A percentile compares a stretch with the other conserved stretches of the same genome.
These are phyloP conservation scores for Rousettus madagascariensis DNA, from an alignment of 2,797 vertebrate genomes.

Conservation along the genomic window DNA sequence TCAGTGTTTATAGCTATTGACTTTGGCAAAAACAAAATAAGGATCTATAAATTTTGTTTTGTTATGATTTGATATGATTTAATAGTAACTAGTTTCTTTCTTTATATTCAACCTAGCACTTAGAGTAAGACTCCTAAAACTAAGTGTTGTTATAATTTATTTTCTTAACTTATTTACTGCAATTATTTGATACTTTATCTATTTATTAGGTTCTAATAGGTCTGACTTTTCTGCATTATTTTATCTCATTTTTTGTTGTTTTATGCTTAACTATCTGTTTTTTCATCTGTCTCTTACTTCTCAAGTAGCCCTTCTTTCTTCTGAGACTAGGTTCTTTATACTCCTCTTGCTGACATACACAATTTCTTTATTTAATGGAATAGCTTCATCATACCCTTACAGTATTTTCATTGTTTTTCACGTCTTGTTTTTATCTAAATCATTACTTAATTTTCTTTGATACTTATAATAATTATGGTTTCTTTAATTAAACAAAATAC, in stretches of 20 bases:
- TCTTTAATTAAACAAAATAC: neutral
- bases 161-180: slow-evolving; percentile 16
- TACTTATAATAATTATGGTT: slow-evolving; percentile 32
- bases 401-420: neutral
- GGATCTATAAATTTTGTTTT: neutral
- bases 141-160: neutral
- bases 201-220: neutral
- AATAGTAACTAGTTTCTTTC: slow-evolving; percentile 14
- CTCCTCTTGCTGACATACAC: neutral
- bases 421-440: slow-evolving; percentile 25
- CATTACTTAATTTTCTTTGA: neutral
- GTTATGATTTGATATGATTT: slow-evolving; percentile 36
- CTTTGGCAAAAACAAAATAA: slow-evolving; percentile 33
- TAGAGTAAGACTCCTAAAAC: slow-evolving; percentile 20
- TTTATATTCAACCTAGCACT: neutral
- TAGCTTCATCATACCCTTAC: neutral
- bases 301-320: neutral
- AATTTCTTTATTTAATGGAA: neutral
- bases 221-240: neutral
- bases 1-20: neutral
- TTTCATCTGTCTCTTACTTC: neutral
- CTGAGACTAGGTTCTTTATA: neutral
- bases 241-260: neutral
- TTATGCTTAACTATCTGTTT: neutral
- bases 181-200: neutral